These are phyloP conservation scores for Onychostruthus taczanowskii DNA, from an alignment of 2,113 vertebrate species.

Conservation along the genomic window DNA sequence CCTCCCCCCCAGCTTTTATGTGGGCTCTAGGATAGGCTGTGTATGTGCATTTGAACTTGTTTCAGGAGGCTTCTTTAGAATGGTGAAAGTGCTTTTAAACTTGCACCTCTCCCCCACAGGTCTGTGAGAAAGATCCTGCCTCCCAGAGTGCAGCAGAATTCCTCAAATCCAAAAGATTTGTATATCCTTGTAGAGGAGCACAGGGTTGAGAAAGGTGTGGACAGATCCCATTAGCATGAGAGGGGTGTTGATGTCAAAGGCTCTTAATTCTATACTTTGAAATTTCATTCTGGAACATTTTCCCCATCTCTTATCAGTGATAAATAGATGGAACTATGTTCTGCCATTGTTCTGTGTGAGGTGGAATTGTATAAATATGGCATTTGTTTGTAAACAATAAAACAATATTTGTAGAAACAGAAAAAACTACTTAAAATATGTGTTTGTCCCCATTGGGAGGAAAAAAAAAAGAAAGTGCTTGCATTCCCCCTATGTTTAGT, in stretches of 20 bases:
- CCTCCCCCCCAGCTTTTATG: neutral
- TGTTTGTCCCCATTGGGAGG: neutral
- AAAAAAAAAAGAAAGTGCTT: neutral
- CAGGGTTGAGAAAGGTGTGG: neutral
- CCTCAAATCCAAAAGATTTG: neutral
- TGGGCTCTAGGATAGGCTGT: neutral
- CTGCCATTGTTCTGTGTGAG: neutral
- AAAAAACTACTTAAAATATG: neutral
- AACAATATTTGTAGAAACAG: neutral
- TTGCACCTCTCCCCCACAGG: neutral
- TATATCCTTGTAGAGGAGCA: neutral
- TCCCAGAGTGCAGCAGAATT: neutral
- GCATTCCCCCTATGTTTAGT: neutral
- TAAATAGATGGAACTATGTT: neutral
- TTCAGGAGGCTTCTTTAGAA: neutral
- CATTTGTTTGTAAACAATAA: neutral
- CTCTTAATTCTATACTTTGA: neutral
- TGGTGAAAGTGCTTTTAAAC: neutral
- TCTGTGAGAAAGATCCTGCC: neutral
- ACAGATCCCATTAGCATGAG: neutral
- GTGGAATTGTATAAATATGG: neutral
- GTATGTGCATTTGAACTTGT: neutral
- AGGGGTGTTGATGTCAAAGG: fast-evolving
- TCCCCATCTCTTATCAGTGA: neutral
- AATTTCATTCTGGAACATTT: neutral